Base-by-base conservation (phyloP, 2,113 vertebrate genomes). In the Smithornis capensis region DNA sequence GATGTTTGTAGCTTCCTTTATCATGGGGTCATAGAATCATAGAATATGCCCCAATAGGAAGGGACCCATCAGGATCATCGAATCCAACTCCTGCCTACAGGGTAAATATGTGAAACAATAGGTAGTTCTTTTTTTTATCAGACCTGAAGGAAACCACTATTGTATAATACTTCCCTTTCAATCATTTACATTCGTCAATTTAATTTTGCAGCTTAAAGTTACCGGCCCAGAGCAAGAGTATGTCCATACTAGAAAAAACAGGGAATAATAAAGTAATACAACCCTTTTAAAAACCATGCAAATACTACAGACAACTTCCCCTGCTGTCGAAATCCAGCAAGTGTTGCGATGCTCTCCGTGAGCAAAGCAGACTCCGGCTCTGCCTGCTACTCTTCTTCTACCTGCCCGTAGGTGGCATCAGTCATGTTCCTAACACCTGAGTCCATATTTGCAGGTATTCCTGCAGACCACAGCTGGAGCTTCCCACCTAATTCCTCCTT, bases 261-360 rank as follows among this genome's bases (percentile, higher is more conserved):
- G 16, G 47, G 14, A 65, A 85, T 11, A 13, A 4, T 31, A 52
- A 82, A 89, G 25, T 79, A 79, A 74, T 7, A 35, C 21, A 42
- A 24, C 2, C 5, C 2, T 0, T 14, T 44, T 45, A 53, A 45
- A 53, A 73, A 73, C 13, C 23, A 7, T 50, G 9, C 13, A 63
- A 69, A 73, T 1, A 14, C 7, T 23, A 45, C 37, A 65, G 44
- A 2, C 9, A 29, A 6, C 18, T 35, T 59, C 12, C 4, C 14
- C 5, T 49, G 28, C 12, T 6, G 5, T 10, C 56, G 24, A 71
- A 78, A 55, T n/a, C 35, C 29, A 29, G 53, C 19, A 15, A 33
- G 14, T 44, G 6, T 44, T 44, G 19, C 0, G 0, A 7, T 1
- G 22, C 45, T 52, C 19, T 19, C 57, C 4, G 1, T 3, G 24